A percentile compares a stretch with the other conserved stretches of the same genome.
Evolutionary conservation across 2,113 vertebrate species (phyloP).

Genomic region (Atrichornis clamosus): DNA sequence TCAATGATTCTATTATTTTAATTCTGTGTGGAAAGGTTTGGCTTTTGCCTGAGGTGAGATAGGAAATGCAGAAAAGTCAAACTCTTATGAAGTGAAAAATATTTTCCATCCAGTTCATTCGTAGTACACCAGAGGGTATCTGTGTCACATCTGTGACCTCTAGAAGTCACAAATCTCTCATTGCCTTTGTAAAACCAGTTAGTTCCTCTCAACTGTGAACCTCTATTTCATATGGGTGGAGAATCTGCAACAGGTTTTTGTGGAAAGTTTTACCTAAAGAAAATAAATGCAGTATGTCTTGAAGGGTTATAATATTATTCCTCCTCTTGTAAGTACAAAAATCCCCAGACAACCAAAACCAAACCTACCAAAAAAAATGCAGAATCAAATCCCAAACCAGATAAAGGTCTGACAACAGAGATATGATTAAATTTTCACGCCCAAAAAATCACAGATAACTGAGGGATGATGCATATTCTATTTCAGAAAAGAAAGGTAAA

Average conservation of each 20-base stretch:
- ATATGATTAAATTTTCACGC: background rate
- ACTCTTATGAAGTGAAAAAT: background rate
- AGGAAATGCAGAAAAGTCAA: background rate
- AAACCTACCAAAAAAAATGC: background rate
- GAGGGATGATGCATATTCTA: background rate
- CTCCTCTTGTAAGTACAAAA: background rate
- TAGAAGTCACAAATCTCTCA: background rate
- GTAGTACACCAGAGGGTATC: background rate
- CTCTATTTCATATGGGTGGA: background rate
- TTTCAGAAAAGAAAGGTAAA: background rate
- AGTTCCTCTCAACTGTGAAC: background rate
- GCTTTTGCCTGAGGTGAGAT: background rate
- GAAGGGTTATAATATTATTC: background rate
- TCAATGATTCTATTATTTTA: background rate
- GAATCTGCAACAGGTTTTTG: background rate
- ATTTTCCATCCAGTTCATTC: background rate
- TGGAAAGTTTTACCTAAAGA: background rate
- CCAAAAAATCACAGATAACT: background rate
- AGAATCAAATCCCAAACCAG: background rate
- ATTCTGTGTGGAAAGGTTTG: background rate
- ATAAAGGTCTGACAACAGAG: background rate
- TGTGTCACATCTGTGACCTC: background rate
- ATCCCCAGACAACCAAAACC: background rate
- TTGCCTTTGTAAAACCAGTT: background rate
- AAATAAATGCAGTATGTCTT: background rate